These are phyloP conservation scores for Brachymystax lenok DNA, from an alignment of 2,797 vertebrate species.

Conservation along the genomic window DNA sequence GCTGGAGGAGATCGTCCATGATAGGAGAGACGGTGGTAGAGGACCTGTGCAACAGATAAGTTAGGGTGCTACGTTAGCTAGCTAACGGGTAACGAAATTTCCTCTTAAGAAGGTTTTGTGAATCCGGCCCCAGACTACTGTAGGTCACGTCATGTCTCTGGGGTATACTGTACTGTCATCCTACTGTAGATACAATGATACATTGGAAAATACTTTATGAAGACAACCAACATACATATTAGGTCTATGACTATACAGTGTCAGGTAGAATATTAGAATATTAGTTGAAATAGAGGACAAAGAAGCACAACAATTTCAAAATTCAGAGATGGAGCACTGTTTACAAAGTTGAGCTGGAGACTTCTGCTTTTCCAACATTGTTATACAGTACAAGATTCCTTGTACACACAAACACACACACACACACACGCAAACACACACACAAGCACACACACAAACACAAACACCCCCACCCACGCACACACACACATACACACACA, in stretches of 20 bases:
- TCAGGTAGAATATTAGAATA: background rate
- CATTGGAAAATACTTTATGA: background rate
- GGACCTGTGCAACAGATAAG: no score
- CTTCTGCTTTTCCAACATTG: background rate
- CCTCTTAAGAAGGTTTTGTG: no score
- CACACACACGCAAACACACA: no score
- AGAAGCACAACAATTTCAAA: background rate
- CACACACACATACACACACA: background rate
- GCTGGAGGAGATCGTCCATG: no score
- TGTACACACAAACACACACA: constrained; percentile 11
- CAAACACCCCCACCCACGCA: constrained; percentile 10
- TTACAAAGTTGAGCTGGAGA: background rate
- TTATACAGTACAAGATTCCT: background rate
- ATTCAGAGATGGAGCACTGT: background rate
- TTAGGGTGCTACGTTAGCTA: no score
- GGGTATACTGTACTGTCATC: constrained; percentile 6
- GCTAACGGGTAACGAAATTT: no score
- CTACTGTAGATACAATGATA: constrained; percentile 2
- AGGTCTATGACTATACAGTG: background rate
- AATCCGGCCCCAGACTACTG: background rate
- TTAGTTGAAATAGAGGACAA: background rate
- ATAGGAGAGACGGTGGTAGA: no score
- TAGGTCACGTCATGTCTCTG: constrained; percentile 31
- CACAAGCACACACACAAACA: background rate
- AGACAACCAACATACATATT: background rate